phyloP scores from a whole-genome alignment of 2,888 invertebrate species.

The Trissonchulus sp. region DNA sequence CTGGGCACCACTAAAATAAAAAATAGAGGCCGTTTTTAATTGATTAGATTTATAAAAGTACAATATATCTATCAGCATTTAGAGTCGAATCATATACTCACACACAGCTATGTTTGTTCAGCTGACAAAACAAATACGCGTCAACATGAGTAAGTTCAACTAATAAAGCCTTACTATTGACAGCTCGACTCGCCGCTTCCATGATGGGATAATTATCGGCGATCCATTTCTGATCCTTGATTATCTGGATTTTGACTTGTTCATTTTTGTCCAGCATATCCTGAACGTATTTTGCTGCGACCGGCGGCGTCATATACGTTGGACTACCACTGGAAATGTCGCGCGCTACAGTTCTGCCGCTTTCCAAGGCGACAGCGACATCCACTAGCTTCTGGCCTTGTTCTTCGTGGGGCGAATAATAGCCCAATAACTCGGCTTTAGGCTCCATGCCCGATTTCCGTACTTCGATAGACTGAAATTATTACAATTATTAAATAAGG shows the following conservation, averaged over 20 bases:
- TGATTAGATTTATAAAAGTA: too few species aligned
- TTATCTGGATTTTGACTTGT: slow-evolving; percentile 48
- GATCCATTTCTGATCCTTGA: slow-evolving; percentile 57
- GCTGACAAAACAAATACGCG: too few species aligned
- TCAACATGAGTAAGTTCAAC: too few species aligned
- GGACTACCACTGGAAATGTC: slow-evolving; percentile 77
- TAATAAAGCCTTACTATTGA: slow-evolving; percentile 66
- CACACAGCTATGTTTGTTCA: too few species aligned
- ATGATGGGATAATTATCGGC: slow-evolving; percentile 69
- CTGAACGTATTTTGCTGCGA: slow-evolving; percentile 68
- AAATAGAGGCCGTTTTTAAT: too few species aligned
- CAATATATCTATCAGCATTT: too few species aligned
- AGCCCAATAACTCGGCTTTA: not conserved
- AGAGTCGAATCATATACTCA: too few species aligned
- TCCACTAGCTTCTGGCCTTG: not conserved
- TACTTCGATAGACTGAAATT: slow-evolving; percentile 41
- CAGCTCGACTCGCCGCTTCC: slow-evolving; percentile 60
- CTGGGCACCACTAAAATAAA: too few species aligned
- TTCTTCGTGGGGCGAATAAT: not conserved
- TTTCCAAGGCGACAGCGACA: not conserved
- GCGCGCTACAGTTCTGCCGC: slow-evolving; percentile 55
- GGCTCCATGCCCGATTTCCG: not conserved
- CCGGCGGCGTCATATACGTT: slow-evolving; percentile 79
- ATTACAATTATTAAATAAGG: too few species aligned
- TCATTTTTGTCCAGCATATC: slow-evolving; percentile 18